Evolutionary conservation across 2,888 invertebrate genomes (phyloP).

Genomic region (Pandemis cinnamomeana): DNA sequence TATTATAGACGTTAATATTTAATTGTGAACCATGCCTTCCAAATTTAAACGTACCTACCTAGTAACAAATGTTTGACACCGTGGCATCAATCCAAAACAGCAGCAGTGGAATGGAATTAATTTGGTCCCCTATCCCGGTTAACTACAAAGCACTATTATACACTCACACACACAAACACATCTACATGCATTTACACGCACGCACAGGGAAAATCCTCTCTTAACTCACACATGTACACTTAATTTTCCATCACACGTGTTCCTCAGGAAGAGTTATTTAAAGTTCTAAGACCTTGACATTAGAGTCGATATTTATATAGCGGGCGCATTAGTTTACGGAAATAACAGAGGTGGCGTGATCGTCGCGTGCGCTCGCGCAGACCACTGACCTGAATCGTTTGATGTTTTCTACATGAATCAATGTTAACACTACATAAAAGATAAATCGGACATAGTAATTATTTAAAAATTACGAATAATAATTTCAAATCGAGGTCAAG

Average conservation of each 20-base stretch:
- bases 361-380: constrained; percentile 66
- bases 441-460: background rate
- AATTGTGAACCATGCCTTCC: background rate
- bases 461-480: background rate
- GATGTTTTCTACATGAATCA: constrained; percentile 39
- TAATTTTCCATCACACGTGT: constrained; percentile 15
- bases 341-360: constrained; percentile 75
- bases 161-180: background rate
- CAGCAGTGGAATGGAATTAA: constrained; percentile 17
- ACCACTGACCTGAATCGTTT: constrained; percentile 70
- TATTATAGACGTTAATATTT: background rate
- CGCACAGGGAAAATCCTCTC: constrained; percentile 5
- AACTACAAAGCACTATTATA: background rate
- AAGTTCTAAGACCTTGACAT: constrained; percentile 49
- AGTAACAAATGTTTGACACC: constrained; percentile 17
- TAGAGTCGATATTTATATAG: constrained; percentile 53
- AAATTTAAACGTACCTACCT: constrained; percentile 9
- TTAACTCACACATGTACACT: background rate
- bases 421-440: background rate
- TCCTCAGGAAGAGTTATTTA: constrained; percentile 8
- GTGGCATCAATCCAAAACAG: constrained; percentile 36
- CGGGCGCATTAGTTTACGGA: constrained; percentile 52
- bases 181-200: background rate
- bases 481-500: no score
- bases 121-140: constrained; percentile 27